Evolutionary conservation across 2,888 invertebrate species (phyloP).

Genomic region (Phalangium opilio): DNA sequence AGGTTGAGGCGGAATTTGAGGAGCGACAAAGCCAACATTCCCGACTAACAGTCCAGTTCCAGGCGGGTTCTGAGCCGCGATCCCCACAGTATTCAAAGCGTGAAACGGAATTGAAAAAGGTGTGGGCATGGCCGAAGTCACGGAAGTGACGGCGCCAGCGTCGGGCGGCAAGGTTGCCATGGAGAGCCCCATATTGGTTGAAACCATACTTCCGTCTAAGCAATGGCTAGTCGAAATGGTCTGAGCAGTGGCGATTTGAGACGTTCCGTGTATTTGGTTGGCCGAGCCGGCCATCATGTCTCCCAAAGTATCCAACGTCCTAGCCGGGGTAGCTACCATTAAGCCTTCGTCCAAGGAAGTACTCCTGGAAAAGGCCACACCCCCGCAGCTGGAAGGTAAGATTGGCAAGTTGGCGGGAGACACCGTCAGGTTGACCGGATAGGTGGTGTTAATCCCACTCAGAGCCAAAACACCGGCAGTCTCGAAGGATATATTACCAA

Average conservation of each 20-base stretch:
- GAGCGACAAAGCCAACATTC: slow-evolving; percentile 3
- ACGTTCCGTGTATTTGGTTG: too few relatives aligned
- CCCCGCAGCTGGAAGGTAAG: slow-evolving; percentile 15
- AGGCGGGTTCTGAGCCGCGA: slow-evolving; percentile 16
- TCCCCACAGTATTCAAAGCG: slow-evolving; percentile 23
- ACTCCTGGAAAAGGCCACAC: slow-evolving; percentile 12
- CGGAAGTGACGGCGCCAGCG: background rate
- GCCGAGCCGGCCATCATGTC: slow-evolving; percentile 11
- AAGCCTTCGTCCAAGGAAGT: slow-evolving; percentile 16
- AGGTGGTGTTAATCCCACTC: slow-evolving; percentile 16
- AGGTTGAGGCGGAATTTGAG: slow-evolving; percentile 5
- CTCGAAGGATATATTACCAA: slow-evolving; percentile 14
- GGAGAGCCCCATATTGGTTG: slow-evolving; percentile 5
- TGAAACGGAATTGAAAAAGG: slow-evolving; percentile 15
- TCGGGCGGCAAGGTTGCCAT: slow-evolving; percentile 10
- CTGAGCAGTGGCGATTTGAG: slow-evolving; percentile 1
- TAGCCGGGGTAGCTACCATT: slow-evolving; percentile 21
- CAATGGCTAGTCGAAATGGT: slow-evolving; percentile 16
- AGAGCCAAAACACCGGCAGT: slow-evolving; percentile 12
- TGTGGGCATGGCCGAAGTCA: slow-evolving; percentile 6
- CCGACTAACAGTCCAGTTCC: slow-evolving; percentile 2
- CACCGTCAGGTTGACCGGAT: slow-evolving; percentile 18
- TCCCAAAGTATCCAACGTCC: slow-evolving; percentile 16
- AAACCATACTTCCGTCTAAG: slow-evolving; percentile 11
- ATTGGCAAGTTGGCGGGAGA: slow-evolving; percentile 16